phyloP scores from a whole-genome alignment of 2,888 invertebrate genomes.

The Tetropium fuscum region DNA sequence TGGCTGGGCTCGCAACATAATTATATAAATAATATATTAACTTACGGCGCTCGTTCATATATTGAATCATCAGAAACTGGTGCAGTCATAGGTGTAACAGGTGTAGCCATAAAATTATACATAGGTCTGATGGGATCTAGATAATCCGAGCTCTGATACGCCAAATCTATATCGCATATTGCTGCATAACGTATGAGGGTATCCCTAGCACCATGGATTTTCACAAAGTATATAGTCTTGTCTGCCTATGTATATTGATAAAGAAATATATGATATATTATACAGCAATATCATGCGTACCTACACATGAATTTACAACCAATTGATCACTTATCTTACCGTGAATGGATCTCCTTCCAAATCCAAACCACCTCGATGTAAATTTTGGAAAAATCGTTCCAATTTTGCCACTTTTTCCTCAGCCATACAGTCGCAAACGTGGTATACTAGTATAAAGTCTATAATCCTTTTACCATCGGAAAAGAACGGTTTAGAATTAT shows the following conservation, averaged over 20 bases:
- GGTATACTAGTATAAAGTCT: slow-evolving; percentile 50
- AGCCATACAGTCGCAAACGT: slow-evolving; percentile 19
- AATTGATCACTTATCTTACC: slow-evolving; percentile 38
- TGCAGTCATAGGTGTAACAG: slow-evolving; percentile 49
- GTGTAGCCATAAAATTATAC: slow-evolving; percentile 48
- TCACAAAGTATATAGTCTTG: slow-evolving; percentile 53
- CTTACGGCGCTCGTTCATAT: slow-evolving; percentile 52
- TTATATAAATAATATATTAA: neutral
- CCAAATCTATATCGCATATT: slow-evolving; percentile 49
- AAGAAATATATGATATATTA: neutral
- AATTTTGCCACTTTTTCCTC: slow-evolving; percentile 37
- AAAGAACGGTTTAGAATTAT: slow-evolving; percentile 25
- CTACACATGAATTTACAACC: neutral
- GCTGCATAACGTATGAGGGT: slow-evolving; percentile 48
- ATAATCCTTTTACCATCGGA: slow-evolving; percentile 40
- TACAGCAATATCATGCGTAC: neutral
- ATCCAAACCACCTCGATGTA: slow-evolving; percentile 52
- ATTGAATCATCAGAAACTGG: slow-evolving; percentile 41
- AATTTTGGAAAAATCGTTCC: slow-evolving; percentile 50
- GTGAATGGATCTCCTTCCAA: slow-evolving; percentile 47
- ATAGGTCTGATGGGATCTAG: slow-evolving; percentile 38
- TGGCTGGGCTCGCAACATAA: too few relatives aligned
- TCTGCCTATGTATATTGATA: slow-evolving; percentile 37
- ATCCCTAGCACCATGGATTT: slow-evolving; percentile 55
- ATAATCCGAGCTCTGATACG: slow-evolving; percentile 44